Evolutionary conservation across 2,888 invertebrate genomes (phyloP).

Genomic region (Andrena minutula): DNA sequence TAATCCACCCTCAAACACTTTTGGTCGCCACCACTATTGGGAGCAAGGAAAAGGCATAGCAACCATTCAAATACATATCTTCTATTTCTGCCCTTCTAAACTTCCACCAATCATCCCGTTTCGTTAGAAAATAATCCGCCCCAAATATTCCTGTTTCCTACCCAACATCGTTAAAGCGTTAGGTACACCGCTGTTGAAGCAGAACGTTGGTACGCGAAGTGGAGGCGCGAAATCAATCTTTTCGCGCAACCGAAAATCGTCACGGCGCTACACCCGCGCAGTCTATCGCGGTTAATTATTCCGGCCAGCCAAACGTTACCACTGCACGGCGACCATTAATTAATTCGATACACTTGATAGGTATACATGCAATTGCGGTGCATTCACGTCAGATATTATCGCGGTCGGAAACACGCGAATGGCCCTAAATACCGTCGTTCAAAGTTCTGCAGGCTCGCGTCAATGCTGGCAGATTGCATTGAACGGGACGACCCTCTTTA

Average conservation of each 20-base stretch:
- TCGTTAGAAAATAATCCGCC: too few relatives aligned
- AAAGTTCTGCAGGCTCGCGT: slow-evolving; percentile 41
- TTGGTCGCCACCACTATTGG: too few relatives aligned
- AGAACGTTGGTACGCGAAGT: too few relatives aligned
- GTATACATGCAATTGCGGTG: slow-evolving; percentile 9
- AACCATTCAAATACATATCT: too few relatives aligned
- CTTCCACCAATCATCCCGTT: too few relatives aligned
- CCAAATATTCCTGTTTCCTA: too few relatives aligned
- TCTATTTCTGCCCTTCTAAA: too few relatives aligned
- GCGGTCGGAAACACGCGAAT: slow-evolving; percentile 43
- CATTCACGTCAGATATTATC: slow-evolving; percentile 26
- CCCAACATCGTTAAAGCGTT: too few relatives aligned
- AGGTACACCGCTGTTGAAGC: too few relatives aligned
- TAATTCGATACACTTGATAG: slow-evolving; percentile 32
- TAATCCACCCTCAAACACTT: too few relatives aligned
- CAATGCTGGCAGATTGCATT: slow-evolving; percentile 71
- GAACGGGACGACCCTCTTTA: slow-evolving; percentile 58
- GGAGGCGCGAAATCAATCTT: slow-evolving; percentile 10
- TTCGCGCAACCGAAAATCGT: slow-evolving; percentile 10
- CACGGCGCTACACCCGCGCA: neutral
- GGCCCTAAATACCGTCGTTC: slow-evolving; percentile 37
- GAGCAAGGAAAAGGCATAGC: too few relatives aligned
- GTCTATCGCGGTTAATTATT: slow-evolving; percentile 19
- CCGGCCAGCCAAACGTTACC: slow-evolving; percentile 16
- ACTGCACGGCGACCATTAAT: slow-evolving; percentile 34